These are phyloP conservation scores for Gymnoscopelus microlampas DNA, from an alignment of 2,797 vertebrate genomes.

Conservation along the genomic window DNA sequence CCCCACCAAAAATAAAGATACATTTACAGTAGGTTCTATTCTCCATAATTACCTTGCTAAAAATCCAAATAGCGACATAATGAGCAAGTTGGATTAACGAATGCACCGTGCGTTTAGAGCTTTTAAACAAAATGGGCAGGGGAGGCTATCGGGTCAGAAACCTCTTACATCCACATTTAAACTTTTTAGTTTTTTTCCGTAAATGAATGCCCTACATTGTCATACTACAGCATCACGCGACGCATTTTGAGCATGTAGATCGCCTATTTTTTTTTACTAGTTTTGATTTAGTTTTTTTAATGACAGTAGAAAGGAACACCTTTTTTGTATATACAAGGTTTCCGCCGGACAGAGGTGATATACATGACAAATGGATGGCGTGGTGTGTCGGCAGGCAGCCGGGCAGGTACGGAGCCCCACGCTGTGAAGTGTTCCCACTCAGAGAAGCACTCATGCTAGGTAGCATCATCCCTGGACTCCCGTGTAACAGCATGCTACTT, in stretches of 20 bases:
- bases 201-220: no score
- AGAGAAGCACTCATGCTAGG: slow-evolving; percentile 62
- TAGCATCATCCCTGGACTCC: slow-evolving; percentile 74
- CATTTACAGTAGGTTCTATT: not conserved
- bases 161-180: no score
- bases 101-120: slow-evolving; percentile 32
- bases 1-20: not conserved
- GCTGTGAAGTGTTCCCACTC: slow-evolving; percentile 75
- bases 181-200: no score
- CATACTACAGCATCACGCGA: no score
- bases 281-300: no score
- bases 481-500: slow-evolving; percentile 67
- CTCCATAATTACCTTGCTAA: slow-evolving; percentile 45
- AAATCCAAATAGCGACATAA: slow-evolving; percentile 44
- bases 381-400: slow-evolving; percentile 33
- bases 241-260: no score
- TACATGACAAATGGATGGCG: slow-evolving; percentile 59
- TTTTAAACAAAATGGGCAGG: slow-evolving; percentile 1
- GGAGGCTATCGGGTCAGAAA: not conserved
- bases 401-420: slow-evolving; percentile 54
- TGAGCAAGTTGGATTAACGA: slow-evolving; percentile 63
- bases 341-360: slow-evolving; percentile 15
- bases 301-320: no score
- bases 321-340: not conserved
- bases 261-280: no score